phyloP scores from a whole-genome alignment of 2,797 vertebrate genomes.

The Myotis findleyi region DNA sequence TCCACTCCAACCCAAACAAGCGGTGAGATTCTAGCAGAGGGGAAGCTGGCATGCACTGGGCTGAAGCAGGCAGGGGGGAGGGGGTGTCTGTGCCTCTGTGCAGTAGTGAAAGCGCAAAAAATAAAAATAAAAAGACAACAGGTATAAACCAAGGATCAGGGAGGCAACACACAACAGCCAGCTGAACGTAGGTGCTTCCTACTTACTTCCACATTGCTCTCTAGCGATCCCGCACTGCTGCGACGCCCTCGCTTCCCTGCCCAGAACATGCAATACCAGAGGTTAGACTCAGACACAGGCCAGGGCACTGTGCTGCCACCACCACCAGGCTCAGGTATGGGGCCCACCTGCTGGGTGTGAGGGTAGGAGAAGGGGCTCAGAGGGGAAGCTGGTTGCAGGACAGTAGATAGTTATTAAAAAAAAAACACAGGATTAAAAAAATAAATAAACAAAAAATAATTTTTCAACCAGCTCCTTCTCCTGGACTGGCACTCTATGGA shows the following conservation, averaged over 20 bases:
- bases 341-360: not conserved
- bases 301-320: slow-evolving; percentile 80
- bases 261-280: slow-evolving; percentile 98
- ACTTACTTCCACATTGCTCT: slow-evolving; percentile 99
- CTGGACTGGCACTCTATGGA: not conserved
- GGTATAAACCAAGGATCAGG: slow-evolving; percentile 89
- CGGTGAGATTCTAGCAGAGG: slow-evolving; percentile 86
- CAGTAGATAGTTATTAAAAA: not conserved
- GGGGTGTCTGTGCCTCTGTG: slow-evolving; percentile 58
- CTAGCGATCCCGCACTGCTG: slow-evolving; percentile 99
- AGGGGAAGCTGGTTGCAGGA: slow-evolving; percentile 33
- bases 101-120: slow-evolving; percentile 68
- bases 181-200: slow-evolving; percentile 90
- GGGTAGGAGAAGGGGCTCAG: not conserved
- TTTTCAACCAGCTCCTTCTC: slow-evolving; percentile 39
- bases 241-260: slow-evolving; percentile 99
- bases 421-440: not conserved
- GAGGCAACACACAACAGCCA: slow-evolving; percentile 95
- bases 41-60: slow-evolving; percentile 95
- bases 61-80: slow-evolving; percentile 92
- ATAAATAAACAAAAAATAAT: not conserved
- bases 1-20: slow-evolving; percentile 88
- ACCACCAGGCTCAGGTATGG: slow-evolving; percentile 64
- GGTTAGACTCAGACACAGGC: slow-evolving; percentile 95
- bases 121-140: slow-evolving; percentile 88